Base-by-base conservation (phyloP, 1,140 invertebrate genomes). In the Halyomorpha halys region DNA sequence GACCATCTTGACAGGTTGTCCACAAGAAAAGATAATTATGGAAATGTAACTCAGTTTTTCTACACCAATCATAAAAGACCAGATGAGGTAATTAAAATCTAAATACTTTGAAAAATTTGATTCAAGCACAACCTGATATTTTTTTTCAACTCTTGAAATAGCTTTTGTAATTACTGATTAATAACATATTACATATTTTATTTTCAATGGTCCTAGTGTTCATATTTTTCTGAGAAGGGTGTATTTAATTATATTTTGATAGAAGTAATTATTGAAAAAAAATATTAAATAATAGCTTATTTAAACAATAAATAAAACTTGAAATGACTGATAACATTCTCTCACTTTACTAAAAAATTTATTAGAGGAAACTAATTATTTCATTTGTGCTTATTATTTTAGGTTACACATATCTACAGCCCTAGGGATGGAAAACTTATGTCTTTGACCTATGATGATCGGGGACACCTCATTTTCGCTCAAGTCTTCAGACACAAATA, bases 11-110 rank as follows among this genome's bases (percentile, higher is more conserved):
- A 91, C 72, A 81, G 91, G 49, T 75, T 98, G 19, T 83, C 90
- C 0, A 87, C 90, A 11, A 77, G 91, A 53, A 91, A 92, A 75
- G 91, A 94, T 70, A 94, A 95, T 74, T 91, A 88, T 69, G 91
- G 91, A 54, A 94, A 95, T 71, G 86, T 95, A 0, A 94, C 94
- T 0, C 94, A 97, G 74, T 97, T 94, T 78, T 94, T 97, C 76
- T 98, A 97, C 72, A 93, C 86, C 19, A 93, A 97, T 74, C 87
- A 91, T 69, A 80, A 86, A 65, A 80, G 85, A 61, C 86, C 86
- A 1, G 80, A 86, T 70, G 86, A 91, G 78, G 88, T 95, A 11
- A 92, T 85, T 62, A 73, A 19, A 21, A 3, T n/a, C 16, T 27
- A 11, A 56, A 19, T 56, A 39, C 6, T 13, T 39, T 39, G 11